Percentiles rank a stretch among this genome's conserved stretches.
phyloP scores from a whole-genome alignment of 1,140 invertebrate genomes.

The Parapsyche elsis region DNA sequence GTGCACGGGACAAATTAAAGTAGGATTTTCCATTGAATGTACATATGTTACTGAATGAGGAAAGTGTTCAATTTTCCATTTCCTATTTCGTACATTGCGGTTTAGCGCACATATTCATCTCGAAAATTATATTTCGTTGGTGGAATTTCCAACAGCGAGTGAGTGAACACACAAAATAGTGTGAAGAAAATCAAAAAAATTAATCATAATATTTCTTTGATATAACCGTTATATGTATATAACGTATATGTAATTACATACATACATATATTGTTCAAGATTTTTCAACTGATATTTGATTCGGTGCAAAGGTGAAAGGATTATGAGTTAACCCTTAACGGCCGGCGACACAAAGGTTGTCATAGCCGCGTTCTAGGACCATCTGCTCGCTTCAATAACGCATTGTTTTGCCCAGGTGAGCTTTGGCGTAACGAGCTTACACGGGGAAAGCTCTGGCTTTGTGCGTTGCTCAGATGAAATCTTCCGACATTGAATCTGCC shows the following conservation, averaged over 20 bases:
- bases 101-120: background rate
- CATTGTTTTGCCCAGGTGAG: constrained; percentile 22
- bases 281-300: background rate
- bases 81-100: constrained; percentile 2
- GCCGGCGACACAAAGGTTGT: background rate
- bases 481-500: background rate
- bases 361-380: background rate
- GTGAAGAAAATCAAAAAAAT: too few species aligned
- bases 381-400: constrained; percentile 7
- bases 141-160: too few species aligned
- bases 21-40: constrained; percentile 20
- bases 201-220: too few species aligned
- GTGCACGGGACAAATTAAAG: background rate
- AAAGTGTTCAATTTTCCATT: constrained; percentile 27
- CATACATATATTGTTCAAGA: background rate
- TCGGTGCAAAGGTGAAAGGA: background rate
- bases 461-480: background rate
- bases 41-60: background rate
- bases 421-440: background rate
- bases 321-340: background rate
- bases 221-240: background rate
- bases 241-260: background rate
- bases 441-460: background rate
- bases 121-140: too few species aligned
- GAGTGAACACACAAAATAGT: too few species aligned